Evolutionary conservation across 1,140 invertebrate genomes (phyloP).

Genomic region (Ephestia elutella): DNA sequence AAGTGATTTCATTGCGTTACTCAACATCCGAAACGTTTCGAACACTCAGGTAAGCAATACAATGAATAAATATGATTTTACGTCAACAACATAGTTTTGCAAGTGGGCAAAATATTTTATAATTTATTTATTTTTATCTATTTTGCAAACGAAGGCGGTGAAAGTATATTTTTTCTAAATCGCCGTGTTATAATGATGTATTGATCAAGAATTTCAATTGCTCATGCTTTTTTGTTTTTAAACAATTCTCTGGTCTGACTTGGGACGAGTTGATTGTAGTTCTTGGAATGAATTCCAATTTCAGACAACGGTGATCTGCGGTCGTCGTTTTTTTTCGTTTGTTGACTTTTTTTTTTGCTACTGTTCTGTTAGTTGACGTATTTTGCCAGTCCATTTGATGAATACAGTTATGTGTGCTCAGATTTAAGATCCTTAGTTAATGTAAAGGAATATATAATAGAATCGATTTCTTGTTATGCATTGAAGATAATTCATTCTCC

Average conservation of each 20-base stretch:
- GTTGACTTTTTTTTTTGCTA: neutral
- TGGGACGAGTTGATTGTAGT: no score
- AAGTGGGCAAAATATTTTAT: constrained; percentile 6
- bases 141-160: constrained; percentile 10
- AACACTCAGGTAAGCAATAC: constrained; percentile 37
- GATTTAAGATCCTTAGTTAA: no score
- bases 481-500: no score
- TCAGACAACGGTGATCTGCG: neutral
- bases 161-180: constrained; percentile 21
- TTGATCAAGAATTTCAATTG: constrained; percentile 14
- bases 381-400: neutral
- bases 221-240: neutral
- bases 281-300: neutral
- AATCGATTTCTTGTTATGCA: no score
- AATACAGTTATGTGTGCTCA: no score
- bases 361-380: neutral
- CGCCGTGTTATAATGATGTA: constrained; percentile 15
- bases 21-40: constrained; percentile 25
- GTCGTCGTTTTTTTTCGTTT: neutral
- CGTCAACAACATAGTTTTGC: constrained; percentile 6
- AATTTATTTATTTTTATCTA: neutral
- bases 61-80: neutral
- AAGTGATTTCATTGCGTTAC: constrained; percentile 33
- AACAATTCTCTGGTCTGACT: no score
- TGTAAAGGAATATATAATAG: no score